phyloP scores from a whole-genome alignment of 2,797 vertebrate species.

The Poliocrania exsul region DNA sequence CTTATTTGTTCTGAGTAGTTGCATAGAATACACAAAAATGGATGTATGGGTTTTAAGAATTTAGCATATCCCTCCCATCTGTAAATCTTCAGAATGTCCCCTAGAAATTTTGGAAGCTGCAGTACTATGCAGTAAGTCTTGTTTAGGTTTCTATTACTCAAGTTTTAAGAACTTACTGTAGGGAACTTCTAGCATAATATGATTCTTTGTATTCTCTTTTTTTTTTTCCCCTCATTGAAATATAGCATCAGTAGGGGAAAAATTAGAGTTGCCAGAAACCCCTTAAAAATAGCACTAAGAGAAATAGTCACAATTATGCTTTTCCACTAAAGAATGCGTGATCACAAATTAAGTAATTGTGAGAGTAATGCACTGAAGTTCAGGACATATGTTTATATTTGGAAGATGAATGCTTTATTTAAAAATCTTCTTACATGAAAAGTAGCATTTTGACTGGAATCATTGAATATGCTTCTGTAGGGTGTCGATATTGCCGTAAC shows the following conservation, averaged over 20 bases:
- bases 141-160: neutral
- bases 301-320: neutral
- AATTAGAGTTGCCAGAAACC: neutral
- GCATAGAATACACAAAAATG: constrained; percentile 20
- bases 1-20: constrained; percentile 17
- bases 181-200: neutral
- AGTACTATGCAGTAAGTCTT: neutral
- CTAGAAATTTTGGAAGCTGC: neutral
- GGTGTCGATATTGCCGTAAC: neutral
- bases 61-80: neutral
- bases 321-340: neutral
- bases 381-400: neutral
- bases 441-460: neutral
- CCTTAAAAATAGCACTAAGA: neutral
- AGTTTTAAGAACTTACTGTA: neutral
- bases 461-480: accelerated
- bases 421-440: neutral
- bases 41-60: constrained; percentile 38
- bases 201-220: neutral
- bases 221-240: neutral
- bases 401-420: neutral
- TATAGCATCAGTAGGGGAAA: neutral
- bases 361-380: neutral
- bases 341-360: neutral
- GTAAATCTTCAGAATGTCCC: neutral